These are phyloP conservation scores for Pelobates cultripes DNA, from an alignment of 2,797 vertebrate species.

Conservation along the genomic window DNA sequence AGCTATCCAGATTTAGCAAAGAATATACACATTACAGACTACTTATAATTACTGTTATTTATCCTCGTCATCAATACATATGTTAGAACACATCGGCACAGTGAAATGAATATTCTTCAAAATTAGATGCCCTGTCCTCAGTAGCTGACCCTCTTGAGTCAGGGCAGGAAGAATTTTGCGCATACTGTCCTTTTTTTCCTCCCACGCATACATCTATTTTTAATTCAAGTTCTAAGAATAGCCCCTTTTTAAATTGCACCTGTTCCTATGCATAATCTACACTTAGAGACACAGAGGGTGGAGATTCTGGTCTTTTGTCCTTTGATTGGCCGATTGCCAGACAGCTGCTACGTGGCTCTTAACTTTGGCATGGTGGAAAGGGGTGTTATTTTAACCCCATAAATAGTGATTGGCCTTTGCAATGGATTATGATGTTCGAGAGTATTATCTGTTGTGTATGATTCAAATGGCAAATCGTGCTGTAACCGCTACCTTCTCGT, in stretches of 20 bases:
- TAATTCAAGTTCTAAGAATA: constrained; percentile 45
- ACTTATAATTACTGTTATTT: no score
- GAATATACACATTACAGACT: no score
- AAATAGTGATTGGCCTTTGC: neutral
- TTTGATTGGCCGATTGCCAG: constrained; percentile 42
- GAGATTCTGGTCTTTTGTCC: constrained; percentile 45
- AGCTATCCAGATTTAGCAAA: no score
- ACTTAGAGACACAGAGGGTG: constrained; percentile 37
- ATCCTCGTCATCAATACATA: no score
- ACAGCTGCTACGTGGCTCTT: constrained; percentile 36
- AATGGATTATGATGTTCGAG: neutral
- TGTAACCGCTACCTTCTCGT: neutral
- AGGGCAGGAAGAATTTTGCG: constrained; percentile 12
- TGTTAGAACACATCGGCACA: neutral
- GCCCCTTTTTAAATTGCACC: constrained; percentile 41
- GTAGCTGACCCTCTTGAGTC: constrained; percentile 22
- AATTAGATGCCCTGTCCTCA: neutral
- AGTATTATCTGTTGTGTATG: neutral
- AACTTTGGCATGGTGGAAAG: constrained; percentile 1
- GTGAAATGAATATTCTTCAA: neutral
- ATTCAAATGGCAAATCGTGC: neutral
- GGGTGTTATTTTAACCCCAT: constrained; percentile 28
- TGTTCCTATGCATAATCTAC: constrained; percentile 43
- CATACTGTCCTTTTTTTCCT: neutral
- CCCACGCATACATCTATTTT: constrained; percentile 42